These are phyloP conservation scores for Tachyglossus aculeatus DNA, from an alignment of 2,797 vertebrate genomes.

Conservation along the genomic window DNA sequence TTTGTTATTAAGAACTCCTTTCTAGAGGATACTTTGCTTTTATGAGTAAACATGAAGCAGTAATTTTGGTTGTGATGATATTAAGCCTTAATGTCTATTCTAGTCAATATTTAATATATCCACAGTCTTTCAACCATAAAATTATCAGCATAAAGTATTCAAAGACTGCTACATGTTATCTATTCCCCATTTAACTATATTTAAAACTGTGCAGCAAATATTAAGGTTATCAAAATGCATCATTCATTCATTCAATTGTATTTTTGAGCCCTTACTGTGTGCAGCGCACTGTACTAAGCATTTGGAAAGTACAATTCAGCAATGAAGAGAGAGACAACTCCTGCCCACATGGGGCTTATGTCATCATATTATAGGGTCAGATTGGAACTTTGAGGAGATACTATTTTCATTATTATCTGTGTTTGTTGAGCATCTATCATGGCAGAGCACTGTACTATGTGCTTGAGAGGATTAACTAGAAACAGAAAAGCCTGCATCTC, in stretches of 20 bases:
- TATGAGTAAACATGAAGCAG: slow-evolving; percentile 33
- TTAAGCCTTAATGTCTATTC: slow-evolving; percentile 43
- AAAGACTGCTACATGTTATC: slow-evolving; percentile 4
- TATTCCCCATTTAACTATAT: slow-evolving; percentile 6
- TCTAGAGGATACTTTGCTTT: slow-evolving; percentile 6
- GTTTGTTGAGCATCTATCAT: too few relatives aligned
- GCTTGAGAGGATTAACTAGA: too few relatives aligned
- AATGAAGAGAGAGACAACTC: too few relatives aligned
- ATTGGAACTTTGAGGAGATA: too few relatives aligned
- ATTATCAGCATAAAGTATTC: slow-evolving; percentile 52
- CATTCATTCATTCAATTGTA: not conserved
- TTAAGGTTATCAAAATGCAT: not conserved
- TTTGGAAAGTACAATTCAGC: too few relatives aligned
- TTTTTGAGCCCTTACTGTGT: not conserved
- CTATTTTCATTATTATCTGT: too few relatives aligned
- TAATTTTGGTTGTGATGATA: slow-evolving; percentile 31
- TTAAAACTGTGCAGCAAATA: not conserved
- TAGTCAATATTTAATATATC: slow-evolving; percentile 60
- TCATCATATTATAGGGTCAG: too few relatives aligned
- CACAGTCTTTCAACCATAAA: slow-evolving; percentile 30
- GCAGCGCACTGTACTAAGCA: not conserved
- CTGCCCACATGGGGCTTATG: too few relatives aligned
- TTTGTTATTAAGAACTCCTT: slow-evolving; percentile 21
- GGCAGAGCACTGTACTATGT: too few relatives aligned
- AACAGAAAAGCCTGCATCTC: too few relatives aligned